Percentiles rank a stretch among this genome's conserved stretches.
These are phyloP conservation scores for Eulithis prunata DNA, from an alignment of 2,888 invertebrate genomes.

Conservation along the genomic window DNA sequence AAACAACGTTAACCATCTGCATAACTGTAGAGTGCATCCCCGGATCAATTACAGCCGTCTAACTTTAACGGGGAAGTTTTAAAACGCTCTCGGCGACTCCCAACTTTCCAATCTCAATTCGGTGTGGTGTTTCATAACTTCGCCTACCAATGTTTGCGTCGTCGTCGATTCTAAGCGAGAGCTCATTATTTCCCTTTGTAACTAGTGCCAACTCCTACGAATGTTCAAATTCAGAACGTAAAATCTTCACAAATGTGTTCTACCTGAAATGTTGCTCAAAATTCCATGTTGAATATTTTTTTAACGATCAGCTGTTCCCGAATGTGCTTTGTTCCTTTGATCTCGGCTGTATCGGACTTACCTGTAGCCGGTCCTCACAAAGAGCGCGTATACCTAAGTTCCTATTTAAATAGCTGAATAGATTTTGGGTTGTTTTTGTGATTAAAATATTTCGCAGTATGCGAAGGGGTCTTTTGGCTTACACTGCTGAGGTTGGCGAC, in stretches of 20 bases:
- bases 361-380: constrained; percentile 35
- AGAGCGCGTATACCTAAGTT: constrained; percentile 34
- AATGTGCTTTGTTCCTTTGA: constrained; percentile 39
- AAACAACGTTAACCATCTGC: constrained; percentile 54
- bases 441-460: constrained; percentile 27
- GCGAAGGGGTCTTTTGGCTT: constrained; percentile 21
- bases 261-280: constrained; percentile 38
- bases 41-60: constrained; percentile 59
- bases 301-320: constrained; percentile 42
- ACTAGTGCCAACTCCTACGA: constrained; percentile 6
- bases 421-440: constrained; percentile 26
- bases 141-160: constrained; percentile 44
- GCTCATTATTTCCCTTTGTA: constrained; percentile 19
- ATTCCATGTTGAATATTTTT: constrained; percentile 38
- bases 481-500: constrained; percentile 35
- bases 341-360: constrained; percentile 32
- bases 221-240: constrained; percentile 12
- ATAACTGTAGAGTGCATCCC: constrained; percentile 57
- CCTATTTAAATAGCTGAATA: constrained; percentile 32
- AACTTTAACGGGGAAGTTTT: constrained; percentile 59
- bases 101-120: constrained; percentile 58
- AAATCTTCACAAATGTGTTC: constrained; percentile 26
- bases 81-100: constrained; percentile 52
- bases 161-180: constrained; percentile 28
- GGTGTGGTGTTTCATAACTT: constrained; percentile 55